Base-by-base conservation (phyloP, 2,797 vertebrate species). In the Neosalanx taihuensis region DNA sequence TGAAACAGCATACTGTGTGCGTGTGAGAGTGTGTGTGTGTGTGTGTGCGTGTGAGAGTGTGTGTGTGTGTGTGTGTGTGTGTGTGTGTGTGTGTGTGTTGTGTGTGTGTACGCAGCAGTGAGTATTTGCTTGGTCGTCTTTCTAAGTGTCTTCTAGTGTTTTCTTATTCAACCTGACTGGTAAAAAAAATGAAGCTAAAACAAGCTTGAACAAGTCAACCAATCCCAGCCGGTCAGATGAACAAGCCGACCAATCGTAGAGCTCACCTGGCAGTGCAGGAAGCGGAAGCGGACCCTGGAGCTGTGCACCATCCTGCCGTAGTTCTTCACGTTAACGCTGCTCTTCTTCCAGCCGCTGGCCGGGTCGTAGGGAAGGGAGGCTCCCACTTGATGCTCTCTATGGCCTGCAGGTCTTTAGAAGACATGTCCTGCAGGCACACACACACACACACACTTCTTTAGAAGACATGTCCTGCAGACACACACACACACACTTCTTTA, bases 251-350 rank as follows among this genome's bases (percentile, higher is more conserved):
- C 1, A 26, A 26, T 26, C 23, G 23, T 26, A 26, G 23, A 2
- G 0, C 80, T 84, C 72, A 99, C 98, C 95, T 96, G 95, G 90
- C 94, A 96, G 85, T 98, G 93, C 72, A 95, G 87, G 85, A 96
- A 97, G 10, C 92, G 94, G 63, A 99, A 95, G 76, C 94, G 95
- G 61, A 98, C 97, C 90, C 95, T 98, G 89, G 96, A 95, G 77
- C 97, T 98, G 88, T 98, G 91, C 83, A 99, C 92, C 65, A 98
- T 94, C 51, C 95, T 91, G 51, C 95, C 97, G 20, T 98, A 93
- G 66, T 95, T 96, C 86, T 97, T 94, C 72, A 98, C 96, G 0
- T 95, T 92, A 0, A 91, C 95, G 84, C 93, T 94, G 85, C 92
- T 94, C 82, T 94, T 96, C 81, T 95, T 95, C 87, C 93, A 94